Evolutionary conservation across 2,888 invertebrate species (phyloP).

Genomic region (Amaurobius ferox): DNA sequence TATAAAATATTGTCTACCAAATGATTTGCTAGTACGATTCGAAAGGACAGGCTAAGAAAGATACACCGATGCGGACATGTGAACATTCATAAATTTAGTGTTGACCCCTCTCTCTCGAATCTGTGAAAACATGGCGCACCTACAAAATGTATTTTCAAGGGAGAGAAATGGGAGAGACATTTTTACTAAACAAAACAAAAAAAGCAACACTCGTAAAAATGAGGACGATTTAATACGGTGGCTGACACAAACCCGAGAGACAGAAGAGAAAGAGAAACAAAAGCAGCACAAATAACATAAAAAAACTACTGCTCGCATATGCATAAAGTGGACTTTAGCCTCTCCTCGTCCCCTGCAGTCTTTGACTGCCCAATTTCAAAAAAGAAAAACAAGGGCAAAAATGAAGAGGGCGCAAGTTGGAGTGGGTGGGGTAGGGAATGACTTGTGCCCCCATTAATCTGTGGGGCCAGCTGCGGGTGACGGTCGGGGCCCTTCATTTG

Average conservation of each 20-base stretch:
- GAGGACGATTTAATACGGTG: slow-evolving; percentile 14
- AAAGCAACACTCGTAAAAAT: slow-evolving; percentile 1
- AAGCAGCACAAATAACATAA: slow-evolving; percentile 20
- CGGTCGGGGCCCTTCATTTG: slow-evolving; percentile 65
- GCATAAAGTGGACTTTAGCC: slow-evolving; percentile 31
- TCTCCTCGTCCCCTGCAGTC: not conserved
- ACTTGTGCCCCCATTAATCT: slow-evolving; percentile 67
- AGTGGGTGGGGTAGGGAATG: slow-evolving; percentile 38
- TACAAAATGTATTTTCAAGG: not conserved
- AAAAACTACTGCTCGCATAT: slow-evolving; percentile 35
- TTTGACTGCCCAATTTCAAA: slow-evolving; percentile 26
- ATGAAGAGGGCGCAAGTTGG: slow-evolving; percentile 17
- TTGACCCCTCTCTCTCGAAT: not conserved
- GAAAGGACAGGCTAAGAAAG: too few relatives aligned
- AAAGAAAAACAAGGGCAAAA: not conserved
- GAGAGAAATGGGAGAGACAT: not conserved
- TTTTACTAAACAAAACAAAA: not conserved
- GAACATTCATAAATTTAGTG: not conserved
- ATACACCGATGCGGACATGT: too few relatives aligned
- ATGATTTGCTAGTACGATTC: too few relatives aligned
- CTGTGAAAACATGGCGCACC: not conserved
- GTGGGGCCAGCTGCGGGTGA: slow-evolving; percentile 63
- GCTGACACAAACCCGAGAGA: slow-evolving; percentile 8
- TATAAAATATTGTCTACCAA: too few relatives aligned
- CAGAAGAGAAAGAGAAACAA: not conserved